A percentile compares a stretch with the other conserved stretches of the same genome.
These are phyloP conservation scores for Lophotriccus pileatus DNA, from an alignment of 2,797 vertebrate species.

Conservation along the genomic window DNA sequence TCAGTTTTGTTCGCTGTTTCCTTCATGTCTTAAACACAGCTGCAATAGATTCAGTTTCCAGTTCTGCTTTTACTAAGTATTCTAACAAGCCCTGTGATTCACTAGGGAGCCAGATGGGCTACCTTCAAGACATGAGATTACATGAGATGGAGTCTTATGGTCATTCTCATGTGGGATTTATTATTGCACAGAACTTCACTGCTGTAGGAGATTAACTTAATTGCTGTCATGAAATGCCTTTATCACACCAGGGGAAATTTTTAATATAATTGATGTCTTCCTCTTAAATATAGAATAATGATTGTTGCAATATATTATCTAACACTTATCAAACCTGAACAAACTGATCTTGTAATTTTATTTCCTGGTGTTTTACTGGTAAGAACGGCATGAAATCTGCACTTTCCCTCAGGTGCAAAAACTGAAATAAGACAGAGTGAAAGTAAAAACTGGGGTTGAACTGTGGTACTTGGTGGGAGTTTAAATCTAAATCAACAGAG, in stretches of 20 bases:
- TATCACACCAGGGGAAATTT: neutral
- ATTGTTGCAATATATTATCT: neutral
- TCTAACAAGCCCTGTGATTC: neutral
- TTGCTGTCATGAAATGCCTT: neutral
- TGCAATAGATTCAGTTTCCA: neutral
- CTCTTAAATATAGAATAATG: neutral
- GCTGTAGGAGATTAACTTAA: neutral
- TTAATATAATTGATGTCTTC: slow-evolving; percentile 5
- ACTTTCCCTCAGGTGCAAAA: neutral
- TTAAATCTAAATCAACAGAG: neutral
- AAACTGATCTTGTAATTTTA: neutral
- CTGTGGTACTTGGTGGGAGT: neutral
- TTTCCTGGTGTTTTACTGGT: neutral
- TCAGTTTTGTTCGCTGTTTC: neutral
- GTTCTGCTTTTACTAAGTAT: neutral
- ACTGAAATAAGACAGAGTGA: neutral
- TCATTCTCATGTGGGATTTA: neutral
- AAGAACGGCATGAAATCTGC: neutral
- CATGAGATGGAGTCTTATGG: neutral
- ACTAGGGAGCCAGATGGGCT: neutral
- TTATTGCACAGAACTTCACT: neutral
- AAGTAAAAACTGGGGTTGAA: neutral
- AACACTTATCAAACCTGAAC: neutral
- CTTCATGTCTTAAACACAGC: neutral
- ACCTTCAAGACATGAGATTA: neutral